These are phyloP conservation scores for Nycticebus coucang DNA, from an alignment of 2,113 vertebrate genomes.

Conservation along the genomic window DNA sequence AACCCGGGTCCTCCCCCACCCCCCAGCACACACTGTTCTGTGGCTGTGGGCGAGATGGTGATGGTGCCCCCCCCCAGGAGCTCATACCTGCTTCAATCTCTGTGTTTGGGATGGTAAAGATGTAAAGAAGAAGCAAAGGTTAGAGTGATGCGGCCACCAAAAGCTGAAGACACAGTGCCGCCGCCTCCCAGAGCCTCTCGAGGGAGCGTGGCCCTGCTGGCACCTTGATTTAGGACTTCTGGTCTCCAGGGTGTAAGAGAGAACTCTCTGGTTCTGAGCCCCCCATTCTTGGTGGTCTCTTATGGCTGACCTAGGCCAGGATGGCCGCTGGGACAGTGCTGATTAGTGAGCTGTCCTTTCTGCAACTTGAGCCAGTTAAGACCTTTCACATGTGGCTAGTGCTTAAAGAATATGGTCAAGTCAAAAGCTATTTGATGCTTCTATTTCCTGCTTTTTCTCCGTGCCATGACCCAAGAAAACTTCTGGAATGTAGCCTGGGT, in stretches of 20 bases:
- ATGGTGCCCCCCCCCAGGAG: too few relatives aligned
- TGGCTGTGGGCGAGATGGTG: background rate
- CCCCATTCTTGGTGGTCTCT: accelerated
- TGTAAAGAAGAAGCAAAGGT: too few relatives aligned
- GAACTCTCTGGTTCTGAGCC: background rate
- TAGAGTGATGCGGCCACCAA: accelerated
- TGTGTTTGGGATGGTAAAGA: too few relatives aligned
- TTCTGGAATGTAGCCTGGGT: background rate
- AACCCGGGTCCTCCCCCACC: too few relatives aligned
- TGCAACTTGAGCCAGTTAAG: background rate
- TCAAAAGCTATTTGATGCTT: accelerated
- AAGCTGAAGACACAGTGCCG: background rate
- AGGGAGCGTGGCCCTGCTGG: accelerated
- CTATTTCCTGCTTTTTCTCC: background rate
- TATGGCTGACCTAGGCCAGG: accelerated
- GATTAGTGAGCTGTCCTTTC: accelerated
- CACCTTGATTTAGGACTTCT: background rate
- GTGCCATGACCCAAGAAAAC: background rate
- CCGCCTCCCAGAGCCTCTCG: accelerated
- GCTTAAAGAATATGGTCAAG: too few relatives aligned
- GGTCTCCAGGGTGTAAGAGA: too few relatives aligned
- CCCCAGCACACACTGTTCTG: background rate
- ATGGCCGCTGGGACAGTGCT: accelerated
- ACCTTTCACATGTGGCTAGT: accelerated
- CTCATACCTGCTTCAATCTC: background rate